These are phyloP conservation scores for Muscicapa adusta DNA, from an alignment of 2,113 vertebrate species.

Conservation along the genomic window DNA sequence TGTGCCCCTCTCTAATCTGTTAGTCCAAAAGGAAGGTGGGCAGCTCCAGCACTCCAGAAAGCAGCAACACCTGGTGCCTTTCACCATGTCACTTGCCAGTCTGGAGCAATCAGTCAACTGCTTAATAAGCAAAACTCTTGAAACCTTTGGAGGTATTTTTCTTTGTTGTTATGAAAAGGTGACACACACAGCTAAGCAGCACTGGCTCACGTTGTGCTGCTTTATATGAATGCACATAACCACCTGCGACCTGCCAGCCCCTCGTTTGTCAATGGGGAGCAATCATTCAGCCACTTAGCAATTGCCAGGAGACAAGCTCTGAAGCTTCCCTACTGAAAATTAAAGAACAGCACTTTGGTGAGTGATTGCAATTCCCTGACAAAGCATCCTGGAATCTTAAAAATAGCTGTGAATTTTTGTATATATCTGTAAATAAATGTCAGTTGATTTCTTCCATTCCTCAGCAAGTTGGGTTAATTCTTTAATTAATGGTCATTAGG, in stretches of 20 bases:
- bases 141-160: constrained; percentile 57
- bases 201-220: background rate
- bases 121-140: constrained; percentile 65
- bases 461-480: constrained; percentile 2
- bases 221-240: constrained; percentile 5
- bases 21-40: background rate
- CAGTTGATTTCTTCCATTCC: constrained; percentile 24
- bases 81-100: constrained; percentile 30
- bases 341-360: background rate
- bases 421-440: constrained; percentile 12
- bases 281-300: constrained; percentile 59
- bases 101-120: constrained; percentile 66
- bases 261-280: constrained; percentile 54
- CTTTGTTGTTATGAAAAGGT: constrained; percentile 59
- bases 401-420: background rate
- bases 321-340: constrained; percentile 21
- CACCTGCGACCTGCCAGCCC: constrained; percentile 59
- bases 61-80: constrained; percentile 39
- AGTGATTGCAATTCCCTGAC: constrained; percentile 24
- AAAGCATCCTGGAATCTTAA: constrained; percentile 1
- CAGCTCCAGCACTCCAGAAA: background rate
- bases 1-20: background rate
- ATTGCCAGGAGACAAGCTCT: background rate
- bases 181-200: constrained; percentile 4
- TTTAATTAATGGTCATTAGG: constrained; percentile 59